Percentiles rank a stretch among this genome's conserved stretches.
Conservation (phyloP, 1,140 invertebrate species). For the Bombus confusus region DNA sequence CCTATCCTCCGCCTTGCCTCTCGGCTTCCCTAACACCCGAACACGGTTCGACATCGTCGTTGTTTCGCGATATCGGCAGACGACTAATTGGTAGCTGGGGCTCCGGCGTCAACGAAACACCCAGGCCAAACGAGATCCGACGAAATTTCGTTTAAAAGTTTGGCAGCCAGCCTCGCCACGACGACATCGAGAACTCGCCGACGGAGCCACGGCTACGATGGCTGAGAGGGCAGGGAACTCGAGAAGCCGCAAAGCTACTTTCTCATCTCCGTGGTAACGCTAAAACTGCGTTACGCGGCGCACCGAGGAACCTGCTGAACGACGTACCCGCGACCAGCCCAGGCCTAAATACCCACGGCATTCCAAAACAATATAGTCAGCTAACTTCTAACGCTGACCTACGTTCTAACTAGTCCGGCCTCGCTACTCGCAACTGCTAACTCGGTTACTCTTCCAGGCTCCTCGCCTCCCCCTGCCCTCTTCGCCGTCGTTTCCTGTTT, state of each 20-base stretch:
- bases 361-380: slow-evolving; percentile 74
- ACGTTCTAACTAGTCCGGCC: slow-evolving; percentile 72
- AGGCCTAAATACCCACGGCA: slow-evolving; percentile 74
- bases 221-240: slow-evolving; percentile 6
- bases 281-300: slow-evolving; percentile 72
- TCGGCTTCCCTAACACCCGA: neutral
- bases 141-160: slow-evolving; percentile 75
- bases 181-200: slow-evolving; percentile 41
- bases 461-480: neutral
- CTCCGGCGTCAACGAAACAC: slow-evolving; percentile 53
- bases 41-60: neutral
- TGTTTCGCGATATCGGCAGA: slow-evolving; percentile 55
- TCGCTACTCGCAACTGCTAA: slow-evolving; percentile 70
- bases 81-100: slow-evolving; percentile 59
- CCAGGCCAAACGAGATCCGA: slow-evolving; percentile 70
- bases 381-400: slow-evolving; percentile 74
- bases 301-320: slow-evolving; percentile 34
- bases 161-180: slow-evolving; percentile 45
- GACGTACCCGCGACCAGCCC: slow-evolving; percentile 17
- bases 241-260: slow-evolving; percentile 73
- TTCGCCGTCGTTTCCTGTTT: neutral
- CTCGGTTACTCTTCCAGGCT: slow-evolving; percentile 66
- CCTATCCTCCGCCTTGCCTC: no score
- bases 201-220: neutral
- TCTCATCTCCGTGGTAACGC: slow-evolving; percentile 66